phyloP scores from a whole-genome alignment of 1,140 invertebrate species.

The Lepidostoma basale region DNA sequence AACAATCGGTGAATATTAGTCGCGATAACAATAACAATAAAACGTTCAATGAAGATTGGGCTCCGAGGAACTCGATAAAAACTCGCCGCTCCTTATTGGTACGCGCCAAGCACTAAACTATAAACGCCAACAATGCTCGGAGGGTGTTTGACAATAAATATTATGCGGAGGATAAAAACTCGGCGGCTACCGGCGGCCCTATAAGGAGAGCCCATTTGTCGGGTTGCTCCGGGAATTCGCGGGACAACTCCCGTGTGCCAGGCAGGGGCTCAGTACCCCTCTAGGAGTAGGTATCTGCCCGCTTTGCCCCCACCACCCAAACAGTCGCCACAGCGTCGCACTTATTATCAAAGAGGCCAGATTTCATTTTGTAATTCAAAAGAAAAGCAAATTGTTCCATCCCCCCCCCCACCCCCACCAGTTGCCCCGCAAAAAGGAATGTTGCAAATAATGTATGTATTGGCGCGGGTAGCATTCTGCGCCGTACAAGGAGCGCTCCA shows the following conservation, averaged over 20 bases:
- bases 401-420: too few species aligned
- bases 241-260: too few species aligned
- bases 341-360: too few species aligned
- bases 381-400: too few species aligned
- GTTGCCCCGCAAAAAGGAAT: too few species aligned
- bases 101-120: constrained; percentile 16
- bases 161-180: constrained; percentile 1
- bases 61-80: not conserved
- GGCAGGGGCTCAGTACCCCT: too few species aligned
- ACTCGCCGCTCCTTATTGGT: not conserved
- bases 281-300: too few species aligned
- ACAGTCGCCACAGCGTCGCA: too few species aligned
- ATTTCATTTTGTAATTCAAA: too few species aligned
- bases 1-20: constrained; percentile 16
- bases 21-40: constrained; percentile 14
- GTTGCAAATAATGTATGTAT: constrained; percentile 3
- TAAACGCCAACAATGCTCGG: constrained; percentile 19
- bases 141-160: constrained; percentile 28
- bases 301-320: too few species aligned
- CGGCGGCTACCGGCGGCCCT: not conserved
- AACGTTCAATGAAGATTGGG: not conserved
- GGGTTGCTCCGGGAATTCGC: constrained; percentile 2
- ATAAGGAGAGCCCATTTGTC: constrained; percentile 20
- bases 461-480: constrained; percentile 1
- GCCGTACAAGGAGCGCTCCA: constrained; percentile 1